Conservation (phyloP, 2,797 vertebrate species). For the Dipus sagitta region DNA sequence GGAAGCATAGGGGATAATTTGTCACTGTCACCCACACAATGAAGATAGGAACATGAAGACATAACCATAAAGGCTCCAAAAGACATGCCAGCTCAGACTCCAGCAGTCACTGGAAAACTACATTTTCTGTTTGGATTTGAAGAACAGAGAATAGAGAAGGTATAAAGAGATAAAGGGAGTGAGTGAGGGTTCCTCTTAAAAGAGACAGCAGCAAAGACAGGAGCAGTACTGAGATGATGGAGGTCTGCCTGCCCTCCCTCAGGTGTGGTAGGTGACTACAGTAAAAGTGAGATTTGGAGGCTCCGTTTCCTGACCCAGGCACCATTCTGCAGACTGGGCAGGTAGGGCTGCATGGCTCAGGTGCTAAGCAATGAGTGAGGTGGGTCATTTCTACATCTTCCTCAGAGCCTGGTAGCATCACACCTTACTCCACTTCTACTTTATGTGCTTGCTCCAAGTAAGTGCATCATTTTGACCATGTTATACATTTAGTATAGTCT, state of each 20-base stretch:
- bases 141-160: neutral
- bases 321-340: neutral
- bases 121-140: conserved; percentile 1
- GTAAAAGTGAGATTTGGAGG: neutral
- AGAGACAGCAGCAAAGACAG: neutral
- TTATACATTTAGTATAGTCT: neutral
- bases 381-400: neutral
- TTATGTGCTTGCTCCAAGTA: neutral
- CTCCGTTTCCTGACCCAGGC: neutral
- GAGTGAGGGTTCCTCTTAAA: neutral
- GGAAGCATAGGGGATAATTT: neutral
- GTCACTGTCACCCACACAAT: neutral
- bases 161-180: neutral
- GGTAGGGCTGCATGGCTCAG: neutral
- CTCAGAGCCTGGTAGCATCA: conserved; percentile 1
- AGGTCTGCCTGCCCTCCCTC: neutral
- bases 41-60: neutral
- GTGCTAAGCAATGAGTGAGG: neutral
- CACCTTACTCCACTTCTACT: too few relatives aligned
- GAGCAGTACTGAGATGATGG: neutral
- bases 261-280: neutral
- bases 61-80: neutral
- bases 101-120: neutral
- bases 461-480: neutral
- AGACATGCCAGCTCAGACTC: neutral